These are phyloP conservation scores for Tursiops truncatus DNA, from an alignment of 2,113 vertebrate species.

Conservation along the genomic window DNA sequence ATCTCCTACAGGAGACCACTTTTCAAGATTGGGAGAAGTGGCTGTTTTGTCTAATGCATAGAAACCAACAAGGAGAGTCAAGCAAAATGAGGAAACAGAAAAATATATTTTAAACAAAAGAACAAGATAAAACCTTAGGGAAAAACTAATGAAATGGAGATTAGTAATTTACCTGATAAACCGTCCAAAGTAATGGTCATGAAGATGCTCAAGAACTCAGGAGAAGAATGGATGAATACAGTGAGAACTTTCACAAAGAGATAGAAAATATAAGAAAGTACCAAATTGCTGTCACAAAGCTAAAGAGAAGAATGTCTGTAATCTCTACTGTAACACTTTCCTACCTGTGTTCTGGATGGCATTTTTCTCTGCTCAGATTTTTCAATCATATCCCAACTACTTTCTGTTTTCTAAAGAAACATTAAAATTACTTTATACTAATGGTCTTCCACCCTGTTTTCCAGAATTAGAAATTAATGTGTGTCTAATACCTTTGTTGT, in stretches of 20 bases:
- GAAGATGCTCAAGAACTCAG: not conserved
- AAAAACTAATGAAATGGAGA: not conserved
- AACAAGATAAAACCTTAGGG: not conserved
- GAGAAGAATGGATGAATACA: not conserved
- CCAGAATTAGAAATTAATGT: not conserved
- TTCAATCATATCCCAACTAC: not conserved
- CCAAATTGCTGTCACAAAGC: not conserved
- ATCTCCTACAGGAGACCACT: not conserved
- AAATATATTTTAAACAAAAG: not conserved
- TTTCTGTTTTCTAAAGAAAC: not conserved
- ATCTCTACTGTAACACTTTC: not conserved
- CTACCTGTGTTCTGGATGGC: not conserved
- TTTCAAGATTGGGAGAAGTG: not conserved
- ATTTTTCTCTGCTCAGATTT: not conserved
- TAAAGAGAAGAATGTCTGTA: not conserved
- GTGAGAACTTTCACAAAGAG: not conserved
- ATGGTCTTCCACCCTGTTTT: not conserved
- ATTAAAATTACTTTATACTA: not conserved
- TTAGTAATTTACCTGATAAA: not conserved
- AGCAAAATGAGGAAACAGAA: not conserved
- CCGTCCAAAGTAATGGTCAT: not conserved
- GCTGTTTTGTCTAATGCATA: not conserved
- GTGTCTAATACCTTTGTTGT: not conserved
- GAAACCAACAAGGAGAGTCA: not conserved
- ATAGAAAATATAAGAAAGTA: not conserved